Base-by-base conservation (phyloP, 2,113 vertebrate genomes). In the Erythrocebus patas region DNA sequence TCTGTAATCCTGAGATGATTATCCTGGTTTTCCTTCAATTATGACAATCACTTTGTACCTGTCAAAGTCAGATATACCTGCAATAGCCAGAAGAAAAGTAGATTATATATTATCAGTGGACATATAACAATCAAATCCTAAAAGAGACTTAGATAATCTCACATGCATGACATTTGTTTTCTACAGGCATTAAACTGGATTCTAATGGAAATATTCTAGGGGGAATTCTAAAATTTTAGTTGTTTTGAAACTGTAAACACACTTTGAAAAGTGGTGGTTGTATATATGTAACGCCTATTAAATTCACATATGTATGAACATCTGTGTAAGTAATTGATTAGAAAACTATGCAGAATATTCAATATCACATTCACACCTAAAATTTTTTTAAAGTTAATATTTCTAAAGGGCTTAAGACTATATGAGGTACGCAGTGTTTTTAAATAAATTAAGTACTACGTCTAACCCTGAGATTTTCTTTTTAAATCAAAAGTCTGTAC, bases 401-500 rank as follows among this genome's bases (percentile, higher is more conserved):
- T 84, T 96, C 55, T 94, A 10, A 83, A 87, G 20, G 92, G 40
- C 16, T 95, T 89, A 82, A 70, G 20, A 86, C 16, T 55, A 2
- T 57, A 91, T 76, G 18, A 92, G 2, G 8, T 76, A 82, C 23
- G 75, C 3, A 57, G 43, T 45, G 11, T 45, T 75, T 68, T 45
- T 88, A 94, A 61, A 76, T 64, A 82, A 86, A 80, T 43, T 55
- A 85, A 94, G 43, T 45, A 88, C 27, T 45, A 81, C 64, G n/a
- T 59, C 66, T 93, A 70, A 96, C 48, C 27, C 23, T 40, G 64
- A 94, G 40, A 93, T 50, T 75, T 85, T 55, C 76, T 79, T 93
- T 91, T 93, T 32, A 89, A 96, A 88, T 22, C 9, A 16, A 55
- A 89, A 70, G n/a, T 93, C 70, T 82, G 30, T 83, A 32, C n/a